Conservation (phyloP, 1,140 invertebrate species). For the Phenacoccus solenopsis region DNA sequence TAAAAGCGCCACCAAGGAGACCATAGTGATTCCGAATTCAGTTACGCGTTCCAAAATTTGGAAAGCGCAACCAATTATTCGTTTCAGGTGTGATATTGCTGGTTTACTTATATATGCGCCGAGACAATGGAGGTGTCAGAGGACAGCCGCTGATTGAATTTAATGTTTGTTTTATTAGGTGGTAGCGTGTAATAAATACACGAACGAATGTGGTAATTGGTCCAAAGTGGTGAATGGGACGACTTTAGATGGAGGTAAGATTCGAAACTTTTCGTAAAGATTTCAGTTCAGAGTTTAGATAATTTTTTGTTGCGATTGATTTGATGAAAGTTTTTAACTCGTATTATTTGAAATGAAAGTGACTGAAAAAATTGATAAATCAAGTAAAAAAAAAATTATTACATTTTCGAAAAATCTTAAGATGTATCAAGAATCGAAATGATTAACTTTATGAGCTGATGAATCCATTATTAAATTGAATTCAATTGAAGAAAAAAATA, state of each 20-base stretch:
- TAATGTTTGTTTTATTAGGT: conserved; percentile 35
- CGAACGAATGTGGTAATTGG: conserved; percentile 56
- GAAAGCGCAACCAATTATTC: conserved; percentile 61
- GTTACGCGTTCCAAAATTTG: conserved; percentile 63
- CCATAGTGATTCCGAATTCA: conserved; percentile 45
- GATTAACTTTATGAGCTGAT: too few relatives aligned
- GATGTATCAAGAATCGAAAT: too few relatives aligned
- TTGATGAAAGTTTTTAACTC: too few relatives aligned
- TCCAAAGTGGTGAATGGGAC: conserved; percentile 58
- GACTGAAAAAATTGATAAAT: too few relatives aligned
- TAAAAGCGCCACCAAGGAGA: conserved; percentile 41
- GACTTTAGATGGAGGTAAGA: conserved; percentile 56
- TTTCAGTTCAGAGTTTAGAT: too few relatives aligned
- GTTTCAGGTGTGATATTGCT: conserved; percentile 44
- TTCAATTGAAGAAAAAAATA: too few relatives aligned
- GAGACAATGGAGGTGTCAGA: too few relatives aligned
- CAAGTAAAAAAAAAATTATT: too few relatives aligned
- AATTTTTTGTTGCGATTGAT: too few relatives aligned
- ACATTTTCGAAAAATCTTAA: too few relatives aligned
- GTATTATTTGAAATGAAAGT: too few relatives aligned
- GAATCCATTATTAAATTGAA: too few relatives aligned
- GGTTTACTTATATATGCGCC: neutral
- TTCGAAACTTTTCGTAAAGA: neutral
- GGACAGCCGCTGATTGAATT: neutral
- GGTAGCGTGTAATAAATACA: conserved; percentile 62